A percentile compares a stretch with the other conserved stretches of the same genome.
These are phyloP conservation scores for Muraenolepis orangiensis DNA, from an alignment of 2,797 vertebrate genomes.

Conservation along the genomic window DNA sequence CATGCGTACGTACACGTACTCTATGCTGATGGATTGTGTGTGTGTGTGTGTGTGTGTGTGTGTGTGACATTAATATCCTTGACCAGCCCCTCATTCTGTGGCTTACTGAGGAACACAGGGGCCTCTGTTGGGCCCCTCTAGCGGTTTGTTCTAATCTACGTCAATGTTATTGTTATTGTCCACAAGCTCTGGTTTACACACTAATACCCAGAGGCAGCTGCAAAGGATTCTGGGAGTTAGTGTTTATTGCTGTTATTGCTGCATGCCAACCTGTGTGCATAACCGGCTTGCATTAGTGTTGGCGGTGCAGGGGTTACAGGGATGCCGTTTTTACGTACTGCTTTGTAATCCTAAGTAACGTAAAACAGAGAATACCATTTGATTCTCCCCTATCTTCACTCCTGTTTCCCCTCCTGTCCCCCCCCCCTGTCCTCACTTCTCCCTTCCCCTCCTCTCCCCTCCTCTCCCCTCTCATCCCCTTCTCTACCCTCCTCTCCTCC, in stretches of 20 bases:
- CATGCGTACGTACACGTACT: neutral
- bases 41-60: too few species aligned
- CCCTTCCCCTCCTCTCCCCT: neutral
- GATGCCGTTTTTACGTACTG: neutral
- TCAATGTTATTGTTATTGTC: neutral
- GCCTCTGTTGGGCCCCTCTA: neutral
- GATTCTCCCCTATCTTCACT: slow-evolving; percentile 23
- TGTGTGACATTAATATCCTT: neutral
- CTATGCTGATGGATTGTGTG: neutral
- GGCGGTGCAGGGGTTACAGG: neutral
- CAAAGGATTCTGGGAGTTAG: neutral
- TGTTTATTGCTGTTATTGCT: neutral
- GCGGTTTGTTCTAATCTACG: neutral
- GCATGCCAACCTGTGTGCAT: neutral
- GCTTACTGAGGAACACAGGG: neutral
- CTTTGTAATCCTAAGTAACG: neutral
- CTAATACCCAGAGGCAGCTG: neutral
- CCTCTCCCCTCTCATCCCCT: neutral
- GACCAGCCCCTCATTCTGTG: neutral
- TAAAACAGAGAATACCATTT: slow-evolving; percentile 8
- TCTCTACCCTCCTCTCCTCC: too few species aligned
- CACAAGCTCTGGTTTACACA: neutral
- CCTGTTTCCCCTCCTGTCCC: neutral
- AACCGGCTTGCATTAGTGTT: neutral
- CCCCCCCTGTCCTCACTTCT: neutral